Evolutionary conservation across 1,140 invertebrate species (phyloP), one percentile per base, ranked within the genome.

Genomic region (Phymastichus coffea): DNA sequence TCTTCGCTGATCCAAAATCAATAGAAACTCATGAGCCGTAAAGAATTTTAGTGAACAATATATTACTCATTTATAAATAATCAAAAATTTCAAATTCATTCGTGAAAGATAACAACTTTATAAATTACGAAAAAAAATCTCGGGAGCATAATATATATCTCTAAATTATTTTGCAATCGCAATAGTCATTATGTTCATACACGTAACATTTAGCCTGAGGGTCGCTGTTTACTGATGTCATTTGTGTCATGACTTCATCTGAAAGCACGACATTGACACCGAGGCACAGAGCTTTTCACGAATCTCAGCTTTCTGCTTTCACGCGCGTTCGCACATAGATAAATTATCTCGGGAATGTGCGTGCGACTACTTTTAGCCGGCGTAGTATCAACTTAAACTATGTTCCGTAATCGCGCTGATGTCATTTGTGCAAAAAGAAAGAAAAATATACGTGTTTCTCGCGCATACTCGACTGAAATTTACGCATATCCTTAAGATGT

Each of bases 211-310:
- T 38, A 25, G 43, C 54, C 15, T 22, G 2, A 33, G 38, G 19
- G 4, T 20, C 20, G 12, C 25, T 15, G 30, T n/a, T 9, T 20
- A 9, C 25, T 25, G 37, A 51, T 43, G 35, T 25, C 17, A 43
- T 8, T 22, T 30, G 19, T 6, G 6, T 33, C 19, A 19, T 1
- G 8, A 12, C 7, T 25, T 33, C 28, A 8, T 22, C 7, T 49
- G 8, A 14, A 41, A 33, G 15, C 26, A 12, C 44, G 51, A 55
- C 56, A 58, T 59, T 63, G 56, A 59, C 61, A 58, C 49, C 38
- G 23, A 47, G 9, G 30, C n/a, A n/a, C n/a, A n/a, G 3, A 46
- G 35, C 41, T 46, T 56, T 56, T 23, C 41, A n/a, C 9, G 22
- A 12, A 23, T 15, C 26, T 26, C 17, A 25, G 19, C 10, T 26